phyloP scores from a whole-genome alignment of 37 sponge, comb jelly and placozoan species.

The Bolinopsis microptera region DNA sequence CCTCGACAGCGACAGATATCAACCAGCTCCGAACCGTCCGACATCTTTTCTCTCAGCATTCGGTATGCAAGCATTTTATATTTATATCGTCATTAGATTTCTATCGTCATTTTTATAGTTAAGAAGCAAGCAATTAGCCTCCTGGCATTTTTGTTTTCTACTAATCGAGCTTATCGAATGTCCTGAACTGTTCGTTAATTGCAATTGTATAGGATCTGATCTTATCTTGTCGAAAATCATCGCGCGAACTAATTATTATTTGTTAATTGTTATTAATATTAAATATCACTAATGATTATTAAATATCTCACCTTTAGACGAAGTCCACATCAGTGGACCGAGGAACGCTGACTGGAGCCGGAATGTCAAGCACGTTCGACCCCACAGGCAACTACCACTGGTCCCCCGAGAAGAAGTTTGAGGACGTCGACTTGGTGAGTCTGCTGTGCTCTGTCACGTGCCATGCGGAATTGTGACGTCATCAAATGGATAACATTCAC shows the following conservation, averaged over 20 bases:
- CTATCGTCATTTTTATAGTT: too few species aligned
- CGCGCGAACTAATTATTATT: too few species aligned
- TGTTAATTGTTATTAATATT: too few species aligned
- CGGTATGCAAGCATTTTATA: too few species aligned
- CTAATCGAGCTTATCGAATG: too few species aligned
- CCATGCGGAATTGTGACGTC: neutral
- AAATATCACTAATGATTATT: too few species aligned
- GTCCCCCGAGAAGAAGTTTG: conserved; percentile 64
- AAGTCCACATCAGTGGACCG: conserved; percentile 36
- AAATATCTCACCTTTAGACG: neutral
- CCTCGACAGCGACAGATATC: conserved; percentile 3
- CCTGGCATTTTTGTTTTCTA: too few species aligned
- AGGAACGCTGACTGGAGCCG: neutral
- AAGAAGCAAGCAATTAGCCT: too few species aligned
- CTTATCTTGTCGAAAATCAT: too few species aligned
- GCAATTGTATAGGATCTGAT: too few species aligned
- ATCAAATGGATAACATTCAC: neutral
- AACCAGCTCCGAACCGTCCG: conserved; percentile 12
- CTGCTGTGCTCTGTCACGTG: neutral
- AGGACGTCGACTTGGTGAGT: conserved; percentile 61
- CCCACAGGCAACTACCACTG: conserved; percentile 65
- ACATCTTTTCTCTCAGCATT: conserved; percentile 54
- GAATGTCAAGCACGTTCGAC: conserved; percentile 49
- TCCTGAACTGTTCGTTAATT: too few species aligned
- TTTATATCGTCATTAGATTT: too few species aligned